Evolutionary conservation across 64 coral and sea anemone genomes (phyloP), one percentile per base, ranked within the genome.

Genomic region (Cladopsammia gracilis): DNA sequence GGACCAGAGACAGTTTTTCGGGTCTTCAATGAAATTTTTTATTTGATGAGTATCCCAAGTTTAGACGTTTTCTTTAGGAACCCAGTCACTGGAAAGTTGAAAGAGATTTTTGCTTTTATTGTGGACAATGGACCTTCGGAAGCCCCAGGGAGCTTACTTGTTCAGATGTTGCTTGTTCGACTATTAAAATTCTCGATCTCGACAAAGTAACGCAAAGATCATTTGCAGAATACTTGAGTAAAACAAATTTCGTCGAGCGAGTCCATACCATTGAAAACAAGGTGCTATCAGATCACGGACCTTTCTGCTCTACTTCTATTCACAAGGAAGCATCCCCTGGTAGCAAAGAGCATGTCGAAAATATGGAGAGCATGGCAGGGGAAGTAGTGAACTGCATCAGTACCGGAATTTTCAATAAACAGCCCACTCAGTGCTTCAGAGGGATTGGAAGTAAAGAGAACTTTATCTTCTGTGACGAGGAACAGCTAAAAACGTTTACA

Each of bases 11-110:
- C 82, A 77, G 82, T 78, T 5, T 43, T 76, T 22, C 60, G 82
- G 25, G 80, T 93, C 11, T 93, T 93, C 48, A 93, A 86, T 68
- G 90, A 93, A 86, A 7, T 86, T 8, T 93, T 93, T 56, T n/a
- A 62, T 23, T 34, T 93, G 16, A 59, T 93, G 19, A 53, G n/a
- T 43, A 78, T 86, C 25, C 90, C 90, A 19, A 34, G 10, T 24
- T 62, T 86, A 13, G 72, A 86, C 45, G 24, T n/a, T 13, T 58
- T 86, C 5, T 86, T 93, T 45, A 50, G 90, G 4, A 93, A 93
- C 61, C 90, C 53, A 13, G 69, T 58, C 48, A 92, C 66, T 15
- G 79, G 70, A 9, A 53, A 57, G n/a, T 25, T 92, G 7, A 92
- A 92, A 43, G 79, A 92, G 85, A 69, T 84, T 25, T 73, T 92